Conservation (phyloP, 2,797 vertebrate species). For the Esox masquinongy region DNA sequence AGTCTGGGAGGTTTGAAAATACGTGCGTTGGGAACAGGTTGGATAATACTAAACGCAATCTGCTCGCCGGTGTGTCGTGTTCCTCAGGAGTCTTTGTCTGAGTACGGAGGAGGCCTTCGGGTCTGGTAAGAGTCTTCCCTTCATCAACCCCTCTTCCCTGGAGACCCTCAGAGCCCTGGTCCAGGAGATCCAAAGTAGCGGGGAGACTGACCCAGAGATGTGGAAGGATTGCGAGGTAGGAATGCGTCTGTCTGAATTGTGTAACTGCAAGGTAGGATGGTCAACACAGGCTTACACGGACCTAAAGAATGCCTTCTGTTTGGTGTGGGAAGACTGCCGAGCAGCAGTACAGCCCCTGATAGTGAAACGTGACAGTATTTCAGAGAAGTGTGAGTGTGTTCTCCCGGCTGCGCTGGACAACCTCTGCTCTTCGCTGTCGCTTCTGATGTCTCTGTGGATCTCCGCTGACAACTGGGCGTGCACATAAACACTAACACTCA, state of each 20-base stretch:
- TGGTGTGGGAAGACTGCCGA: background rate
- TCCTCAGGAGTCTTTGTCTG: slow-evolving; percentile 34
- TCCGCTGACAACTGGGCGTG: slow-evolving; percentile 39
- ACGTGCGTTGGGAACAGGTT: background rate
- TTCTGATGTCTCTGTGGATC: slow-evolving; percentile 43
- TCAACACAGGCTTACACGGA: background rate
- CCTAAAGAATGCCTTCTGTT: background rate
- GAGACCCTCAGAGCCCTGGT: slow-evolving; percentile 82
- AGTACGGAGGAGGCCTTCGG: slow-evolving; percentile 76
- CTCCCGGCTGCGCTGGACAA: slow-evolving; percentile 34
- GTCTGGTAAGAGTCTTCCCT: slow-evolving; percentile 81
- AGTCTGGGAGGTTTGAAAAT: background rate
- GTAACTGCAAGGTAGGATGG: background rate
- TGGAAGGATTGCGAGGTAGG: slow-evolving; percentile 91
- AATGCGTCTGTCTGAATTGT: background rate
- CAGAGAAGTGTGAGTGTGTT: slow-evolving; percentile 12
- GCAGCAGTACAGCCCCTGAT: background rate
- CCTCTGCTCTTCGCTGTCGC: slow-evolving; percentile 49
- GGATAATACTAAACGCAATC: background rate
- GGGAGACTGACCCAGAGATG: slow-evolving; percentile 80
- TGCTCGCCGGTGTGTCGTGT: background rate
- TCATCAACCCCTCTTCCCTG: slow-evolving; percentile 80
- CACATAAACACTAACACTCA: background rate
- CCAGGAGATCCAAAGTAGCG: slow-evolving; percentile 82
- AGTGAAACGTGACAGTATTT: background rate